These are phyloP conservation scores for Platycercus adscitus DNA, from an alignment of 2,113 vertebrate species.

Conservation along the genomic window DNA sequence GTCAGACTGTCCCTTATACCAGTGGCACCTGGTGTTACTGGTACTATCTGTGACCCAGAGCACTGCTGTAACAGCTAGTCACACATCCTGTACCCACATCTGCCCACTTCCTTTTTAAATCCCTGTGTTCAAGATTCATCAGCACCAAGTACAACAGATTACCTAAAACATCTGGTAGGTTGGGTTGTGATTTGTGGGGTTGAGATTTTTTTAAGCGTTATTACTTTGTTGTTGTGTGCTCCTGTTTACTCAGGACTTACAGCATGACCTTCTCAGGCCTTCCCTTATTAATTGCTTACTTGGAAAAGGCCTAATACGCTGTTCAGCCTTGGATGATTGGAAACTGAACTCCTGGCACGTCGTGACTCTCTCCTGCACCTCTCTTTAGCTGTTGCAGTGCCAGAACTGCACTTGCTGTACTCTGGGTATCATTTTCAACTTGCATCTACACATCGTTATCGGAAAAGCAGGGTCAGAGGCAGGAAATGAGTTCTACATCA, in stretches of 20 bases:
- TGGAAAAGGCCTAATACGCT: not conserved
- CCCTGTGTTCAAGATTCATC: not conserved
- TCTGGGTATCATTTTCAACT: rapidly evolving
- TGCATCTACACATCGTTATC: not conserved
- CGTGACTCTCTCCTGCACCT: rapidly evolving
- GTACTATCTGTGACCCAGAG: not conserved
- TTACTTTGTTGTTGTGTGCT: not conserved
- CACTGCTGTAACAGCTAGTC: rapidly evolving
- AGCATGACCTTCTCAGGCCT: not conserved
- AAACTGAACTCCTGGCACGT: no score
- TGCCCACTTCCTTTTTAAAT: not conserved
- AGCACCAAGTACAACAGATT: not conserved
- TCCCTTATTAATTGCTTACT: not conserved
- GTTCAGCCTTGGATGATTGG: not conserved
- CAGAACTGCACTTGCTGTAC: not conserved
- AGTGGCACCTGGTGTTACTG: not conserved
- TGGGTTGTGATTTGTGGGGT: not conserved
- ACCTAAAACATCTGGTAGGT: not conserved
- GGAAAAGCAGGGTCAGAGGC: not conserved
- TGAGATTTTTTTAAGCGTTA: not conserved
- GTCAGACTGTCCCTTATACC: rapidly evolving
- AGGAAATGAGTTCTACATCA: not conserved
- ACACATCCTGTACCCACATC: rapidly evolving
- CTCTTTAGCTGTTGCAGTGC: rapidly evolving
- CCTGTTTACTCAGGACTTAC: not conserved